These are phyloP conservation scores for Channa argus DNA, from an alignment of 2,113 vertebrate genomes.

Conservation along the genomic window DNA sequence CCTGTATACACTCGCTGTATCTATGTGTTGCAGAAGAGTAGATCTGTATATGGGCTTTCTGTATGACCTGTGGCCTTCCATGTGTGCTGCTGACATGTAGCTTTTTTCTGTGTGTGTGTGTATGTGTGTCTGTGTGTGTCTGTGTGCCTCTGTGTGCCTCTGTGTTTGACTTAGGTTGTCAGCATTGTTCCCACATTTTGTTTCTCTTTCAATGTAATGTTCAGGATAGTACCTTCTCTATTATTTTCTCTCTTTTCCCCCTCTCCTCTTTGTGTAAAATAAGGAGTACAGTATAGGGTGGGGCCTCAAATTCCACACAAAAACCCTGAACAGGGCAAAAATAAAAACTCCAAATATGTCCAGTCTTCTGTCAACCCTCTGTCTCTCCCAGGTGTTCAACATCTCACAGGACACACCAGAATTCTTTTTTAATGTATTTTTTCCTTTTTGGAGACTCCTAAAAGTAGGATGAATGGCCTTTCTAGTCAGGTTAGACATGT, in stretches of 20 bases:
- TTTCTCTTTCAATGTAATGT: neutral
- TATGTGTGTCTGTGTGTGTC: no score
- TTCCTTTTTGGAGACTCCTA: slow-evolving; percentile 1
- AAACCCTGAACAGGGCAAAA: slow-evolving; percentile 20
- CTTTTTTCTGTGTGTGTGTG: neutral
- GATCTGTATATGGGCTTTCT: neutral
- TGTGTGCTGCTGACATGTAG: neutral
- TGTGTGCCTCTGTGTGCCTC: neutral
- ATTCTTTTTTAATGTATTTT: no score
- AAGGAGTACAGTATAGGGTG: slow-evolving; percentile 12
- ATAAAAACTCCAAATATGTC: slow-evolving; percentile 29
- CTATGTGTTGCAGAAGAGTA: neutral
- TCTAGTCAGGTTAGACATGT: no score
- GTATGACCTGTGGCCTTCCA: neutral
- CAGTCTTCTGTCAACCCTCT: slow-evolving; percentile 4
- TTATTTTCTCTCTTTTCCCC: slow-evolving; percentile 6
- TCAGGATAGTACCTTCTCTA: neutral
- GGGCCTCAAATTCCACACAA: slow-evolving; percentile 24
- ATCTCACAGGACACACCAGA: neutral
- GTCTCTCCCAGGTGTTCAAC: neutral
- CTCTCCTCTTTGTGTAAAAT: slow-evolving; percentile 10
- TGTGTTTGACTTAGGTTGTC: no score
- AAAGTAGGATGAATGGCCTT: neutral
- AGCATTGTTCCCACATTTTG: no score
- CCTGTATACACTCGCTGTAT: neutral